These are phyloP conservation scores for Polydrusus pterygomalis DNA, from an alignment of 2,888 invertebrate genomes.

Conservation along the genomic window DNA sequence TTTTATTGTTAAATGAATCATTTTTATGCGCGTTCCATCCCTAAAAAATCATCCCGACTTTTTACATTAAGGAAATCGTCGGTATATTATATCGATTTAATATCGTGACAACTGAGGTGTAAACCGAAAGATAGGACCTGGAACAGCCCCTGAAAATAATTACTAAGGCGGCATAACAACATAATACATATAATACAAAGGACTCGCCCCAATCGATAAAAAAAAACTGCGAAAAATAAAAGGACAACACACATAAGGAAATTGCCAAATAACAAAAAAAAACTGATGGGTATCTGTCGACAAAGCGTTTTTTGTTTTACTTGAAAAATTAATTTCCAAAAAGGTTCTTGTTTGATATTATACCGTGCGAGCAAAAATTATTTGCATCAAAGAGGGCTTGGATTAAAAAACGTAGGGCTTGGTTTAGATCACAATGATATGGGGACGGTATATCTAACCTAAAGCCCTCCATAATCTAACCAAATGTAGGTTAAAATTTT, in stretches of 20 bases:
- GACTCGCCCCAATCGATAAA: slow-evolving; percentile 28
- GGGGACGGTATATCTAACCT: too few species aligned
- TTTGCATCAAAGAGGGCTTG: too few species aligned
- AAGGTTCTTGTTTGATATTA: slow-evolving; percentile 6
- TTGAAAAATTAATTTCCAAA: slow-evolving; percentile 41
- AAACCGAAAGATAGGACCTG: slow-evolving; percentile 32
- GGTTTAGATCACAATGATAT: too few species aligned
- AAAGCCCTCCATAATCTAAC: too few species aligned
- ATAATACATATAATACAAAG: slow-evolving; percentile 22
- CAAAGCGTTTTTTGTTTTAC: slow-evolving; percentile 31
- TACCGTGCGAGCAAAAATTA: too few species aligned
- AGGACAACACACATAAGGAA: slow-evolving; percentile 44
- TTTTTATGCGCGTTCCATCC: background rate
- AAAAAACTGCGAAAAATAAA: slow-evolving; percentile 33
- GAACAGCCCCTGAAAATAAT: slow-evolving; percentile 33
- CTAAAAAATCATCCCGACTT: background rate
- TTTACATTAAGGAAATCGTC: background rate
- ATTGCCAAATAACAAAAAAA: slow-evolving; percentile 38
- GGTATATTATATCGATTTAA: slow-evolving; percentile 11
- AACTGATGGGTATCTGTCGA: slow-evolving; percentile 35
- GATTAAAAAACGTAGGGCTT: too few species aligned
- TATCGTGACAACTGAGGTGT: slow-evolving; percentile 17
- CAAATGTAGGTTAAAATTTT: too few species aligned
- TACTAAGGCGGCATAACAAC: slow-evolving; percentile 20
- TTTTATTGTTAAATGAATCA: background rate